Conservation (phyloP, 2,797 vertebrate genomes). For the Steatocranus sp. region DNA sequence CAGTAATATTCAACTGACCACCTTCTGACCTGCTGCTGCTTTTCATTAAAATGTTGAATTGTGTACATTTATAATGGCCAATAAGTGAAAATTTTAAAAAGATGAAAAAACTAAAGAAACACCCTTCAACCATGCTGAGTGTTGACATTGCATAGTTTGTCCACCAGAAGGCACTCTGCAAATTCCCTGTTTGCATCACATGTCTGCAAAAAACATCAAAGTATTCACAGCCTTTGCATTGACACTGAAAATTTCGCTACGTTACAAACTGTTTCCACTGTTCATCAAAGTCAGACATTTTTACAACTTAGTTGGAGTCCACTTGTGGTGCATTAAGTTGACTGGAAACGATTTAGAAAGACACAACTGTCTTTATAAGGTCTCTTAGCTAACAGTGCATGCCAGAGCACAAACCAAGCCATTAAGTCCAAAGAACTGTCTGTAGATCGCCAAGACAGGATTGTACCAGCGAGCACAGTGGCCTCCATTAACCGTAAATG, state of each 20-base stretch:
- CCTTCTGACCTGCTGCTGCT: not conserved
- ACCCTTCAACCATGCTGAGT: rapidly evolving
- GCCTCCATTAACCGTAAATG: not conserved
- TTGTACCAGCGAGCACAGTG: not conserved
- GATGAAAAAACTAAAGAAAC: not conserved
- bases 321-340: not conserved
- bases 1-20: not conserved
- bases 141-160: not conserved
- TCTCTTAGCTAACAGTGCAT: not conserved
- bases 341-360: not conserved
- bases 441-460: not conserved
- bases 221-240: not conserved
- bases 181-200: not conserved
- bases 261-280: not conserved
- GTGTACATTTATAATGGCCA: not conserved
- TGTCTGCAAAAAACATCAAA: not conserved
- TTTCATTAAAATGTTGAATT: not conserved
- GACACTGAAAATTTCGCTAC: not conserved
- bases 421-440: not conserved
- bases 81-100: not conserved
- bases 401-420: not conserved
- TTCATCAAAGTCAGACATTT: not conserved
- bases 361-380: not conserved
- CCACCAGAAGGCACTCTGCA: not conserved
- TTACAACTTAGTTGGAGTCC: not conserved